These are phyloP conservation scores for Thymelicus sylvestris DNA, from an alignment of 2,888 invertebrate species.

Conservation along the genomic window DNA sequence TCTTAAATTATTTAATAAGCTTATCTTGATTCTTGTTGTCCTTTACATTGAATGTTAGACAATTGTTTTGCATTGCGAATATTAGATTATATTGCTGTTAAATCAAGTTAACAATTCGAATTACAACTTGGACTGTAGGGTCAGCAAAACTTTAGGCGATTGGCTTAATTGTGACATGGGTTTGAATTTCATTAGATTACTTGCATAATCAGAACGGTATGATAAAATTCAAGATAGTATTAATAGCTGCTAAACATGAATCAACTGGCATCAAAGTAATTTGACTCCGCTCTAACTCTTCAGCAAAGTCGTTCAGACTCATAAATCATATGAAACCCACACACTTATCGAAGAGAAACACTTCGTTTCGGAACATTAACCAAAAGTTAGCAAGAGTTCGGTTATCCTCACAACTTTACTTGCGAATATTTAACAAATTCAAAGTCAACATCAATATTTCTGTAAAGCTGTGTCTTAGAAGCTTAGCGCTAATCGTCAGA, in stretches of 20 bases:
- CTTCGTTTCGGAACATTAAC: slow-evolving; percentile 37
- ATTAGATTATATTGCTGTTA: not conserved
- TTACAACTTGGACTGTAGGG: not conserved
- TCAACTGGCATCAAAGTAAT: slow-evolving; percentile 25
- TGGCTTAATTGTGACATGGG: not conserved
- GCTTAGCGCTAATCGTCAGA: not conserved
- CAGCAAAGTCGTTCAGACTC: slow-evolving; percentile 25
- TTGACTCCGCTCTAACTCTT: slow-evolving; percentile 15
- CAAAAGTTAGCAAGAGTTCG: slow-evolving; percentile 31
- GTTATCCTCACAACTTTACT: slow-evolving; percentile 20
- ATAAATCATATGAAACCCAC: slow-evolving; percentile 35
- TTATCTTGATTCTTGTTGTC: too few species aligned
- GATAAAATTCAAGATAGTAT: not conserved
- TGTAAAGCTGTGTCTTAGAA: not conserved
- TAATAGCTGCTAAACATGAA: not conserved
- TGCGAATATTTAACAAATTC: slow-evolving; percentile 18
- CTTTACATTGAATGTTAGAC: too few species aligned
- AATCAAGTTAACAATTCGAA: not conserved
- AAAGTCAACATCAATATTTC: slow-evolving; percentile 13
- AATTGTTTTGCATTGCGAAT: too few species aligned
- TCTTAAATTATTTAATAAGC: too few species aligned
- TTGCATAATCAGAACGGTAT: not conserved
- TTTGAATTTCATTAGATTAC: not conserved
- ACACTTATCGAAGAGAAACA: slow-evolving; percentile 35
- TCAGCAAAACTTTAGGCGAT: not conserved